Base-by-base conservation (phyloP, 2,797 vertebrate genomes). In the Alauda arvensis region DNA sequence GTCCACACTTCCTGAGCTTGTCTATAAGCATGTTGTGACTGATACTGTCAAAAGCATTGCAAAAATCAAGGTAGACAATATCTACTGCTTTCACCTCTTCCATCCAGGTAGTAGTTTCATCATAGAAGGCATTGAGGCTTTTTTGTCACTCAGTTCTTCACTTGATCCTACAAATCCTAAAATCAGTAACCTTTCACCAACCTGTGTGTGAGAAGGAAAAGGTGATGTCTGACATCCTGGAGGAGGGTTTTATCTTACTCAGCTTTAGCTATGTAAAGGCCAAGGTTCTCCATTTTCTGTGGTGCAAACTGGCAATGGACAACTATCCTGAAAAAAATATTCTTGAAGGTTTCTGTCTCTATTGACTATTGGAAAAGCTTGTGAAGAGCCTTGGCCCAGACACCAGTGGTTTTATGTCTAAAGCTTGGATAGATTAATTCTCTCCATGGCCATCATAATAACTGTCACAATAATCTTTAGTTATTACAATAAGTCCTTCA, bases 401-500 rank as follows among this genome's bases (percentile, higher is more conserved):
- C 29, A 55, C 6, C 0, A 1, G 15, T 8, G 56, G 31, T 45
- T 85, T 67, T 83, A 55, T 79, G n/a, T 80, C 59, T 87, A 70
- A 67, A 80, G 17, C 28, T 46, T 57, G 31, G 56, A 83, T 39
- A 77, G 87, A 78, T 77, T 82, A n/a, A 71, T 65, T 89, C 51
- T 89, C 21, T 60, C 46, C 34, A 39, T 65, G 51, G 39, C 18
- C 70, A 71, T 85, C 51, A 65, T 61, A 70, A 89, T 68, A 89
- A 85, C 67, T 85, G 77, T 80, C 77, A 68, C 52, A 72, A 62
- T 83, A 87, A 76, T 88, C 40, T 81, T 91, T 85, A 77, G 24
- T 90, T 81, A 76, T 85, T 83, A 62, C 45, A 80, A 2, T 80
- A 87, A 88, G 63, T 81, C 75, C 70, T 93, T 89, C 65, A 62